phyloP scores from a whole-genome alignment of 2,888 invertebrate species.

The Theodoxus fluviatilis region DNA sequence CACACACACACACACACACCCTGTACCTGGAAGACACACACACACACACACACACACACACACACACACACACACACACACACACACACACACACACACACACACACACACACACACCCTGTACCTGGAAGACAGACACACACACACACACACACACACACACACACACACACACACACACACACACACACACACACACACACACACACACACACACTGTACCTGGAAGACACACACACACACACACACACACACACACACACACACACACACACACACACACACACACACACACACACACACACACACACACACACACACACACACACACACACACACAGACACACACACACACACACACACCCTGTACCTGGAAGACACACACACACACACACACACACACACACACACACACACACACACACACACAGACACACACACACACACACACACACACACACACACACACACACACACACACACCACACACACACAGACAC shows the following conservation, averaged over 20 bases:
- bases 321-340: not conserved
- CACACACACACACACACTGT: not conserved
- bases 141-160: slow-evolving; percentile 15
- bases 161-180: slow-evolving; percentile 13
- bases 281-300: slow-evolving; percentile 11
- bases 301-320: not conserved
- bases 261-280: slow-evolving; percentile 3
- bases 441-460: not conserved
- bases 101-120: slow-evolving; percentile 12
- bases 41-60: slow-evolving; percentile 17
- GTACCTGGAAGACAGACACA: not conserved
- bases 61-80: slow-evolving; percentile 3
- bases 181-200: slow-evolving; percentile 11
- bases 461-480: not conserved
- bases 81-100: not conserved
- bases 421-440: not conserved
- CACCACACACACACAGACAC: not conserved
- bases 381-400: slow-evolving; percentile 11
- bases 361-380: not conserved
- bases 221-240: not conserved
- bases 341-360: slow-evolving; percentile 7
- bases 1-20: not conserved
- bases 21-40: not conserved
- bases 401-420: slow-evolving; percentile 16
- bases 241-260: not conserved